Evolutionary conservation across 2,888 invertebrate species (phyloP), one percentile per base, ranked within the genome.

Genomic region (Cataglyphis altisquamis): DNA sequence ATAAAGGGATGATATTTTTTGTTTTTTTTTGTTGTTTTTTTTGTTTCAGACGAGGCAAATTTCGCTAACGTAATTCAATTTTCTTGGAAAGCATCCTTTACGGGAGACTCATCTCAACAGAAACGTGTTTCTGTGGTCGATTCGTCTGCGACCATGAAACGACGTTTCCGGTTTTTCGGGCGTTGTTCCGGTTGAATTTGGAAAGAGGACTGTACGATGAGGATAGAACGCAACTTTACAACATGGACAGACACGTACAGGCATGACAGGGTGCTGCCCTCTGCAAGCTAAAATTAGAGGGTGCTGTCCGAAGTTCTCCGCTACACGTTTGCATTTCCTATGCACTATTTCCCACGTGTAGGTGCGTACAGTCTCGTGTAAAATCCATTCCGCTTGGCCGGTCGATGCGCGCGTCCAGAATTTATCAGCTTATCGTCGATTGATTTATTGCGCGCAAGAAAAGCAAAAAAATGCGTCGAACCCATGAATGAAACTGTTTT

Each of bases 321-420:
- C 89, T 91, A 90, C 91, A 89, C 89, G 92, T 91, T 93, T 93
- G 93, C 91, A 93, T 93, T 92, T 93, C 90, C 92, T 91, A 91
- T 93, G 92, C 91, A 92, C 91, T 92, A 92, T 93, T 93, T 92
- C 89, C 90, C 90, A 83, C 88, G 88, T 89, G 90, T 87, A 88
- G 90, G 88, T 88, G 90, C 86, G 91, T 92, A 91, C 91, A 91
- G 91, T 90, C 88, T 70, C 57, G 21, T 62, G 63, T 80, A 73
- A 88, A 89, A 87, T 41, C 39, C 62, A 70, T 48, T 55, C 63
- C n/a, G 45, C 74, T 41, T 25, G 70, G 64, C 45, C 68, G 32
- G 41, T 48, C 85, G 83, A 78, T 63, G 66, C 60, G 45, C 80
- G 68, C 72, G 62, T 74, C 41, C 63, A 63, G 74, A 87, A 84